Base-by-base conservation (phyloP, 2,797 vertebrate genomes). In the Gouania willdenowi region DNA sequence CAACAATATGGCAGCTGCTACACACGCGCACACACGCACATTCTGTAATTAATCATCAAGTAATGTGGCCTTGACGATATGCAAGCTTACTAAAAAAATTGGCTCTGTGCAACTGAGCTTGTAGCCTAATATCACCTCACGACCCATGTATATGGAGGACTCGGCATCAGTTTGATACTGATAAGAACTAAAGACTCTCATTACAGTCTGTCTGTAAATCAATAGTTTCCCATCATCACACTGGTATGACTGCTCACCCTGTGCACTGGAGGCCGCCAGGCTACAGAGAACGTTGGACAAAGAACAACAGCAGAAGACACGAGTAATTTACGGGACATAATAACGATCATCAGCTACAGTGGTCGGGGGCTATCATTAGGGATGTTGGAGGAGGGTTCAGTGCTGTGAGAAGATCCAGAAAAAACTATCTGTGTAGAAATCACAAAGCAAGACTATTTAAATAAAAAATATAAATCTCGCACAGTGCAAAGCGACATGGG, bases 191-290 rank as follows among this genome's bases (percentile, higher is more conserved):
- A n/a, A n/a, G n/a, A n/a, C n/a, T n/a, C n/a, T 54, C 37, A 19
- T 49, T 33, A 47, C 47, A 53, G 26, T 18, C 44, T 35, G 50
- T 28, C 39, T 44, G 13, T 43, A 53, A 69, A 82, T 86, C 81
- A 74, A 85, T 83, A 72, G 4, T 33, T 54, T 70, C 47, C 69
- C 72, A 77, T 75, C 72, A 77, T 75, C 66, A 47, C 27, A 22
- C 17, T 49, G 60, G 50, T 49, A 45, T 41, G 35, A 33, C 39
- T 44, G 28, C 29, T 56, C 27, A 17, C 48, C 46, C 44, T 29
- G 34, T 22, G 15, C 11, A 1, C 52, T 30, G 34, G 37, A 41
- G 5, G 56, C 17, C 28, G 9, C 28, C 31, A 2, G 42, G 34
- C 49, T 39, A 1, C 29, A 16, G 24, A 14, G 42, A 21, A 32